phyloP scores from a whole-genome alignment of 2,113 vertebrate genomes.

The Psophia crepitans region DNA sequence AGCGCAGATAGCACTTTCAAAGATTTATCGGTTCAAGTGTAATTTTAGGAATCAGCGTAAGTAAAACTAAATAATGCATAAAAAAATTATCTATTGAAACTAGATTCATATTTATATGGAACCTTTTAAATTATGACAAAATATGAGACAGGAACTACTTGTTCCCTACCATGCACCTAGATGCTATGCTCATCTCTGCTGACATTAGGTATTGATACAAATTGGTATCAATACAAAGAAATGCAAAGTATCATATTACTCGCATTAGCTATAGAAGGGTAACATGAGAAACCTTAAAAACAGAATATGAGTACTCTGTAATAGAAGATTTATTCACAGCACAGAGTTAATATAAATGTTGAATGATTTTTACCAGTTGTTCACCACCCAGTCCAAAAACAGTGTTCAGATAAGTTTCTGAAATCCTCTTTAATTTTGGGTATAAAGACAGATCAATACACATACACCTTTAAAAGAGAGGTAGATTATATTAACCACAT shows the following conservation, averaged over 20 bases:
- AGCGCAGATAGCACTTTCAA: neutral
- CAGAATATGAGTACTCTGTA: neutral
- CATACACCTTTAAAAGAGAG: slow-evolving; percentile 31
- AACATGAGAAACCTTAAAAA: neutral
- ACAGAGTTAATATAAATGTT: neutral
- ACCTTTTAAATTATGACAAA: neutral
- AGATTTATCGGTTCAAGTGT: neutral
- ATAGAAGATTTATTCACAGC: neutral
- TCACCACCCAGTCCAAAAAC: slow-evolving; percentile 69
- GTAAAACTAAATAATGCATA: neutral
- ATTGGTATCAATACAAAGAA: neutral
- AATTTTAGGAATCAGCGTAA: neutral
- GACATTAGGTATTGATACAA: neutral
- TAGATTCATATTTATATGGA: neutral
- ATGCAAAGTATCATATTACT: neutral
- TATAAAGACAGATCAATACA: slow-evolving; percentile 56
- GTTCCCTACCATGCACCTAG: neutral
- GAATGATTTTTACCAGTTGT: slow-evolving; percentile 68
- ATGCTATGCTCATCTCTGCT: neutral
- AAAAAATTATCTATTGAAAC: neutral
- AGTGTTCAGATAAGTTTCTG: slow-evolving; percentile 63
- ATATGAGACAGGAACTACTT: neutral
- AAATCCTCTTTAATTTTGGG: slow-evolving; percentile 60
- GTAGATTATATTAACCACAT: neutral
- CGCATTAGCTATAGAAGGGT: neutral